Conservation (phyloP, 2,113 vertebrate genomes). For the Anhinga rufa region DNA sequence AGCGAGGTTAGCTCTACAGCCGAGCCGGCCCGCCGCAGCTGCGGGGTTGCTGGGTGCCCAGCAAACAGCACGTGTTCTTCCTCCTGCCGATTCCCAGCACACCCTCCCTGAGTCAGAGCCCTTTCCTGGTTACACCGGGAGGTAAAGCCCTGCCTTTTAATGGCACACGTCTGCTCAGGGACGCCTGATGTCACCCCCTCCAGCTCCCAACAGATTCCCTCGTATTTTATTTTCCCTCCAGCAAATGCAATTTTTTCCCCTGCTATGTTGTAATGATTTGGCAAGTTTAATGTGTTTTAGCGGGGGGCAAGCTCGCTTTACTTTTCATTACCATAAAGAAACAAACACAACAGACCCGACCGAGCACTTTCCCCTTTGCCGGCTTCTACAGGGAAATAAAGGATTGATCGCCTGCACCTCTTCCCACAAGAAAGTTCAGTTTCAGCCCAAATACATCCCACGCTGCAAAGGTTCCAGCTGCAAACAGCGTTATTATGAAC, state of each 20-base stretch:
- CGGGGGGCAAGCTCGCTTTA: background rate
- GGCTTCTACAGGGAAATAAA: background rate
- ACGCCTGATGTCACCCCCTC: background rate
- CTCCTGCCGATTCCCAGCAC: background rate
- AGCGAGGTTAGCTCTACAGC: too few species aligned
- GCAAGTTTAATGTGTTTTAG: background rate
- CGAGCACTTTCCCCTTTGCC: background rate
- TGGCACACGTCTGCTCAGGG: background rate
- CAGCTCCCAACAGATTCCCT: background rate
- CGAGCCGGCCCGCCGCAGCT: background rate
- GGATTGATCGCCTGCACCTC: background rate
- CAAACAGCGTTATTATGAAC: background rate
- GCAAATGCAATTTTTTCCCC: background rate
- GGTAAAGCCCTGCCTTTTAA: background rate
- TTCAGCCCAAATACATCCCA: background rate
- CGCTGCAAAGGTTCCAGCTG: background rate
- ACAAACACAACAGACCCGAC: background rate
- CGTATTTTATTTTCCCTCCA: background rate
- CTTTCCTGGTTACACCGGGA: background rate
- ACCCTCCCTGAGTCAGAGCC: slow-evolving; percentile 7
- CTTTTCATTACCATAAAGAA: background rate
- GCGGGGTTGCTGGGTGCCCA: background rate
- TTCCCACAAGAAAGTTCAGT: background rate
- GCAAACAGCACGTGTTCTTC: background rate
- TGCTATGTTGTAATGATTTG: background rate